Evolutionary conservation across 2,113 vertebrate genomes (phyloP).

Genomic region (Phrynocephalus versicolor): DNA sequence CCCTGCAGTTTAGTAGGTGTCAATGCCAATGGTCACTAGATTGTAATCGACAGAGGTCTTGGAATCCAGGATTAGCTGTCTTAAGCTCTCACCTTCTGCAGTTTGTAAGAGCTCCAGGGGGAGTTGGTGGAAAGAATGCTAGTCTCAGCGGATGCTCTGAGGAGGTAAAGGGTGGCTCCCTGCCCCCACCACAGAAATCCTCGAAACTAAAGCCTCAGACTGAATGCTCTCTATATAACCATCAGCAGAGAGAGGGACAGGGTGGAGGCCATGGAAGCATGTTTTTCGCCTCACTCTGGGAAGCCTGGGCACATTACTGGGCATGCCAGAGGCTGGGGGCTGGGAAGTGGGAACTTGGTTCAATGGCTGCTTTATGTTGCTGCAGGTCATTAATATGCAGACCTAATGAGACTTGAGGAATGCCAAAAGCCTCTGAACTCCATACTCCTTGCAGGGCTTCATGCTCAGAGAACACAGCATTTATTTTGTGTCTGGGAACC

Average conservation of each 20-base stretch:
- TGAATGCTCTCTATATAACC: conserved; percentile 20
- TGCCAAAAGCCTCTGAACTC: conserved; percentile 83
- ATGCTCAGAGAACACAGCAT: conserved; percentile 82
- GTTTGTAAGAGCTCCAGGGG: background rate
- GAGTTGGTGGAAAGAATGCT: background rate
- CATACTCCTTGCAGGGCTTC: conserved; percentile 82
- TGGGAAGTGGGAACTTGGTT: conserved; percentile 64
- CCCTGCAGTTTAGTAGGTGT: background rate
- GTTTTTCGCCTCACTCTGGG: conserved; percentile 67
- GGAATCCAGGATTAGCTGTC: conserved; percentile 8
- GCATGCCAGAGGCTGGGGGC: background rate
- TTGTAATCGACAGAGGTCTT: conserved; percentile 38
- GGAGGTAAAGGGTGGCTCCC: background rate
- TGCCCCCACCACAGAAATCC: background rate
- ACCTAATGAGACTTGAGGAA: conserved; percentile 85
- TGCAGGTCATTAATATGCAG: conserved; percentile 90
- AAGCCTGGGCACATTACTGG: conserved; percentile 62
- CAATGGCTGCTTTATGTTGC: conserved; percentile 81
- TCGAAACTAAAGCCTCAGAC: background rate
- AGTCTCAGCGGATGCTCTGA: background rate
- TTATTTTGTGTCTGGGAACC: conserved; percentile 87
- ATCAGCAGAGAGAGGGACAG: background rate
- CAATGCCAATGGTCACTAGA: background rate
- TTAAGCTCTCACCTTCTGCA: conserved; percentile 20
- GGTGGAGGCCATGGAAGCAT: background rate